phyloP scores from a whole-genome alignment of 2,888 invertebrate genomes.

The Drosophila monieri region DNA sequence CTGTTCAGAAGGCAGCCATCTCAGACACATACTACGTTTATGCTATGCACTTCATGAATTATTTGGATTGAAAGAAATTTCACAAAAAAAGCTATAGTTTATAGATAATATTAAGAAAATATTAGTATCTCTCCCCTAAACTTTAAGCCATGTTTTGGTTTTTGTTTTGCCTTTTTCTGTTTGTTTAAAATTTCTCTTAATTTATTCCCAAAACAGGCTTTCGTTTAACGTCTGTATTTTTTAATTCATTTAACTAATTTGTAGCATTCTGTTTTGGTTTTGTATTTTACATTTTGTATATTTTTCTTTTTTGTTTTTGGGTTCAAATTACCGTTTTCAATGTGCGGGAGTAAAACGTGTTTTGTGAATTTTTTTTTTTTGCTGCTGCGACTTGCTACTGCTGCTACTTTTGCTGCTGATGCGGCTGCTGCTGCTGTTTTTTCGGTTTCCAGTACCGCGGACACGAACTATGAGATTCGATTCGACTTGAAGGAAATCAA shows the following conservation, averaged over 20 bases:
- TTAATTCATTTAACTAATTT: slow-evolving; percentile 43
- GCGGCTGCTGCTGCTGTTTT: slow-evolving; percentile 14
- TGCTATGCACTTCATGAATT: slow-evolving; percentile 5
- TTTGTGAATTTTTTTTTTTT: slow-evolving; percentile 15
- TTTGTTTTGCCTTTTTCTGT: background rate
- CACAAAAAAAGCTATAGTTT: background rate
- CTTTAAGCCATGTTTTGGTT: background rate
- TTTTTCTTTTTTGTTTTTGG: slow-evolving; percentile 21
- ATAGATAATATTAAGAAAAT: background rate
- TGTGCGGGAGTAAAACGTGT: slow-evolving; percentile 44
- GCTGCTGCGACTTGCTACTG: slow-evolving; percentile 13
- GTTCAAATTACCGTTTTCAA: slow-evolving; percentile 47
- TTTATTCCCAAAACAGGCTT: slow-evolving; percentile 1
- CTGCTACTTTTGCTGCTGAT: slow-evolving; percentile 22
- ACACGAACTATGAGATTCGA: slow-evolving; percentile 35
- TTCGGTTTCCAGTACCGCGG: slow-evolving; percentile 40
- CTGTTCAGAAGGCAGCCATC: slow-evolving; percentile 75
- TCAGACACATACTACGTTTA: slow-evolving; percentile 23
- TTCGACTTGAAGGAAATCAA: slow-evolving; percentile 44
- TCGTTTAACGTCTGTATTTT: background rate
- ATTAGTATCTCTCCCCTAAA: background rate
- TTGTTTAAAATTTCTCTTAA: background rate
- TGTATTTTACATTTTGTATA: slow-evolving; percentile 15
- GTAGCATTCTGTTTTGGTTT: slow-evolving; percentile 25
- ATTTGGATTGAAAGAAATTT: background rate